Percentiles rank a stretch among this genome's conserved stretches.
These are phyloP conservation scores for Oedothorax gibbosus DNA, from an alignment of 1,140 invertebrate genomes.

Conservation along the genomic window DNA sequence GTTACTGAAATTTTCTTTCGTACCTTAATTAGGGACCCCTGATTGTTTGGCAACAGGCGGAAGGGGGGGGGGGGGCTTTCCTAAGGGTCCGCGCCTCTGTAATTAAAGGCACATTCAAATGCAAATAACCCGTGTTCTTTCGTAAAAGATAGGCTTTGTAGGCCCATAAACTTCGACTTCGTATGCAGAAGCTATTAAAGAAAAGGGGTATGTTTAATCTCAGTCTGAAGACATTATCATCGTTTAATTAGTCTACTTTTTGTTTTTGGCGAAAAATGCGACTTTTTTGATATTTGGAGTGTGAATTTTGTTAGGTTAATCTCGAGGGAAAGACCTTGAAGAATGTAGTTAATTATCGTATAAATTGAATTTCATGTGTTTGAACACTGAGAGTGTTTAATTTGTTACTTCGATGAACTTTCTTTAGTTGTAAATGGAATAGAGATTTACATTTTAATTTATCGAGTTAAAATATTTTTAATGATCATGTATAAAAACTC, in stretches of 20 bases:
- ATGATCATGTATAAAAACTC: too few species aligned
- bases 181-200: not conserved
- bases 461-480: too few species aligned
- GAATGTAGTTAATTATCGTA: too few species aligned
- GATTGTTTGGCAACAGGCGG: slow-evolving; percentile 48
- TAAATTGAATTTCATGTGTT: too few species aligned
- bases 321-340: not conserved
- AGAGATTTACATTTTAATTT: too few species aligned
- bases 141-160: slow-evolving; percentile 16
- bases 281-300: too few species aligned
- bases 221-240: slow-evolving; percentile 31
- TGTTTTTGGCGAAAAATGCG: not conserved
- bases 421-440: too few species aligned
- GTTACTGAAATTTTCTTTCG: slow-evolving; percentile 40
- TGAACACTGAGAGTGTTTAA: too few species aligned
- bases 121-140: slow-evolving; percentile 28
- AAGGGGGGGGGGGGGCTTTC: not conserved
- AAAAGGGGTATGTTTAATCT: slow-evolving; percentile 1
- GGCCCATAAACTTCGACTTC: not conserved
- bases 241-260: slow-evolving; percentile 26
- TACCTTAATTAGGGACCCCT: slow-evolving; percentile 39
- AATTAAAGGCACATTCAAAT: slow-evolving; percentile 54
- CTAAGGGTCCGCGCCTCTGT: slow-evolving; percentile 7
- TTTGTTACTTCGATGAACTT: too few species aligned
- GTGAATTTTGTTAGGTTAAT: not conserved